phyloP scores from a whole-genome alignment of 2,888 invertebrate genomes.

The Heliothis peltigera region DNA sequence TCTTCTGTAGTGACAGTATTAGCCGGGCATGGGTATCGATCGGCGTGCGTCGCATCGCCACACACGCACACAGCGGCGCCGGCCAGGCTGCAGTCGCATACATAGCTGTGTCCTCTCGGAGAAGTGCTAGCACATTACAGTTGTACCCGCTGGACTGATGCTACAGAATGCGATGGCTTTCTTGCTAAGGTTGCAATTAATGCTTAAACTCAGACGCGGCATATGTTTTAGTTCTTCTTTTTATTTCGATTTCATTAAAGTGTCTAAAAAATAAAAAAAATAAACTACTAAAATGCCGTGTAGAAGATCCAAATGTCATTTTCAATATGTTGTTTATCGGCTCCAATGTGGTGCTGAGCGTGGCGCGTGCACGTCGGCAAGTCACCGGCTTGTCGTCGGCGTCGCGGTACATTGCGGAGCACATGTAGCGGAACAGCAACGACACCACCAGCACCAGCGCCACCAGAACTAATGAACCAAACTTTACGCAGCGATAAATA shows the following conservation, averaged over 20 bases:
- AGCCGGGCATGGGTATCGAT: conserved; percentile 28
- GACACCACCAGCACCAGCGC: not conserved
- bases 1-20: conserved; percentile 6
- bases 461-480: conserved; percentile 6
- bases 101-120: not conserved
- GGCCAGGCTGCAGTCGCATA: conserved; percentile 30
- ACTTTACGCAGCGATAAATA: not conserved
- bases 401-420: not conserved
- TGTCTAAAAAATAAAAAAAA: no score
- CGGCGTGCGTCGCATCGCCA: conserved; percentile 35
- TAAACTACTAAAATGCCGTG: no score
- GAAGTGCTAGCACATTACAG: no score
- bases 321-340: not conserved
- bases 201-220: no score
- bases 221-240: no score
- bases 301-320: no score
- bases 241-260: no score
- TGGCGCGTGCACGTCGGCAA: not conserved
- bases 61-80: conserved; percentile 27
- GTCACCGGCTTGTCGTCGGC: no score
- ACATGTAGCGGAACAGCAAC: not conserved
- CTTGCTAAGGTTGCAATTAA: no score
- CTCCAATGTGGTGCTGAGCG: not conserved
- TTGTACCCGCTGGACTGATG: no score
- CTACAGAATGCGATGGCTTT: no score